Evolutionary conservation across 2,113 vertebrate species (phyloP).

Genomic region (Reinhardtius hippoglossoides): DNA sequence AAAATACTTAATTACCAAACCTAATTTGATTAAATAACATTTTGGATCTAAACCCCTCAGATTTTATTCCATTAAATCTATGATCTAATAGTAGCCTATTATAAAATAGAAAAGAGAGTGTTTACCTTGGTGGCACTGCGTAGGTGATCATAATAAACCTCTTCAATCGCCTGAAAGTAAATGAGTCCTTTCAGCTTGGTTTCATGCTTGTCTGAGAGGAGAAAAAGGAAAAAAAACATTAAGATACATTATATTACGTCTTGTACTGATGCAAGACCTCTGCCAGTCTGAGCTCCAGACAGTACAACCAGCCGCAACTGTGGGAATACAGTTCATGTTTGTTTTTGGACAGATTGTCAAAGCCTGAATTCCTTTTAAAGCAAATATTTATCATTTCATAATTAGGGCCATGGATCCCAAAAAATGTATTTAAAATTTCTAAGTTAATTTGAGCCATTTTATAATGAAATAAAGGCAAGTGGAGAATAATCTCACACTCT

Average conservation of each 20-base stretch:
- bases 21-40: not conserved
- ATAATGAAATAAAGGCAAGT: too few relatives aligned
- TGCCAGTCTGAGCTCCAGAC: constrained; percentile 54
- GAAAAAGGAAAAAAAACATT: constrained; percentile 57
- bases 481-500: too few relatives aligned
- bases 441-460: not conserved
- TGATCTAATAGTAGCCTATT: not conserved
- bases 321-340: constrained; percentile 14
- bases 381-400: too few relatives aligned
- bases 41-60: not conserved
- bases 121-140: constrained; percentile 86
- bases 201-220: constrained; percentile 85
- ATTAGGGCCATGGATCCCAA: not conserved
- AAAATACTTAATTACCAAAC: too few relatives aligned
- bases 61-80: not conserved
- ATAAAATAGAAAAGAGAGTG: not conserved
- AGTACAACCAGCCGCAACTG: constrained; percentile 26
- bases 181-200: constrained; percentile 87
- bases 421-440: not conserved
- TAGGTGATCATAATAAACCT: constrained; percentile 88
- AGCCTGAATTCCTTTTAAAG: too few relatives aligned
- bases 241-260: constrained; percentile 64
- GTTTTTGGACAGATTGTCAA: constrained; percentile 2
- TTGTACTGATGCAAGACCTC: constrained; percentile 74
- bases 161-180: constrained; percentile 88